A percentile compares a stretch with the other conserved stretches of the same genome.
Evolutionary conservation across 2,113 vertebrate species (phyloP).

Genomic region (Albula glossodonta): DNA sequence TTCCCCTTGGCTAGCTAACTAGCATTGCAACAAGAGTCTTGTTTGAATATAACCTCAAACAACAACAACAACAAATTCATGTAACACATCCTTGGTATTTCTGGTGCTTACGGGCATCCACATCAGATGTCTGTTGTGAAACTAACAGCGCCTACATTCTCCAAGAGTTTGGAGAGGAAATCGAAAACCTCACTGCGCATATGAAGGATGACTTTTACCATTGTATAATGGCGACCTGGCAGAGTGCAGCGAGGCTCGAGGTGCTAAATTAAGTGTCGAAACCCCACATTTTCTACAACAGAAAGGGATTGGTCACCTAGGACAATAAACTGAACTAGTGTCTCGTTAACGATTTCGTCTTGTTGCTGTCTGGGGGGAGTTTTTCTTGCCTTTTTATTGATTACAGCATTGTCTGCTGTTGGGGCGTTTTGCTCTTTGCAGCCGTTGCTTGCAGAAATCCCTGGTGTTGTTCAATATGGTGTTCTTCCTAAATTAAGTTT

Average conservation of each 20-base stretch:
- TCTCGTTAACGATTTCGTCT: constrained; percentile 33
- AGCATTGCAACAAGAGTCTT: too few species aligned
- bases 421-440: neutral
- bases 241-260: constrained; percentile 22
- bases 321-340: neutral
- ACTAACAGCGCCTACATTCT: neutral
- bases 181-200: neutral
- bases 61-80: neutral
- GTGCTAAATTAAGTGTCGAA: constrained; percentile 21
- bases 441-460: neutral
- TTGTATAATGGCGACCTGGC: neutral
- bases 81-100: neutral
- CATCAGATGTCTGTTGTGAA: neutral
- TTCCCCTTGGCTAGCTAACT: too few species aligned
- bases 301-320: constrained; percentile 34
- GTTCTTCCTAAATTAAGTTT: neutral
- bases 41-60: too few species aligned
- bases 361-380: constrained; percentile 25
- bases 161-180: neutral
- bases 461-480: neutral
- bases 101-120: too few species aligned
- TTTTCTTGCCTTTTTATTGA: constrained; percentile 24
- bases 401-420: constrained; percentile 24
- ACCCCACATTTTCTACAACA: constrained; percentile 32
- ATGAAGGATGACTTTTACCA: neutral